phyloP scores from a whole-genome alignment of 2,888 invertebrate species.

The Coelinius sp. region DNA sequence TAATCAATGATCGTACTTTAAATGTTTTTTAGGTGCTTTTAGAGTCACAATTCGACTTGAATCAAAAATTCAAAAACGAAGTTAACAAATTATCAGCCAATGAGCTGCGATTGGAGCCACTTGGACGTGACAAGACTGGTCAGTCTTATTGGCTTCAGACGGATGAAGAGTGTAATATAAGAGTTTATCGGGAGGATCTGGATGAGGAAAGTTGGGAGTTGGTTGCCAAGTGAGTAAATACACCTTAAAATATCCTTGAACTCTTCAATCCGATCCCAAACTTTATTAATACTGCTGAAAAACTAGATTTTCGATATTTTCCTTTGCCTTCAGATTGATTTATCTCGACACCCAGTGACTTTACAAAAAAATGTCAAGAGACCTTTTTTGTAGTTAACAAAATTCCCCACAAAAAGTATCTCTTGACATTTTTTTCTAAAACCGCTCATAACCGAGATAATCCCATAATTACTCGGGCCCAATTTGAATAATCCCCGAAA shows the following conservation, averaged over 20 bases:
- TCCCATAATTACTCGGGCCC: too few species aligned
- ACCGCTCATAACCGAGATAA: too few species aligned
- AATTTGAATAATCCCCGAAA: background rate
- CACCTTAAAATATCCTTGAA: background rate
- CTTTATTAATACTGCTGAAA: too few species aligned
- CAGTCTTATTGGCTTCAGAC: slow-evolving; percentile 95
- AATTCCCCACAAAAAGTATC: too few species aligned
- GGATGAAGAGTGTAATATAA: slow-evolving; percentile 89
- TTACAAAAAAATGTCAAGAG: too few species aligned
- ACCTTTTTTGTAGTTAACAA: too few species aligned
- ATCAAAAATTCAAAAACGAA: slow-evolving; percentile 92
- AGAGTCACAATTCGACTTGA: slow-evolving; percentile 95
- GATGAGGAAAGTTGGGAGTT: slow-evolving; percentile 97
- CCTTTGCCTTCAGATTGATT: too few species aligned
- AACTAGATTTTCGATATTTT: too few species aligned
- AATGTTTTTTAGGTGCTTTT: slow-evolving; percentile 80
- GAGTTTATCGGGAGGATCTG: slow-evolving; percentile 94
- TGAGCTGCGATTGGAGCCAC: slow-evolving; percentile 87
- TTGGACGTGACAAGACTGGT: slow-evolving; percentile 93
- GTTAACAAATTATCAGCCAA: slow-evolving; percentile 84
- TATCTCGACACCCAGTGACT: too few species aligned
- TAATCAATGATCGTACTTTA: slow-evolving; percentile 43
- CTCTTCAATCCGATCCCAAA: too few species aligned
- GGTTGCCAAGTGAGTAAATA: slow-evolving; percentile 82
- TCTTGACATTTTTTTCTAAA: too few species aligned